These are phyloP conservation scores for Conus ventricosus DNA, from an alignment of 1,140 invertebrate species.

Conservation along the genomic window DNA sequence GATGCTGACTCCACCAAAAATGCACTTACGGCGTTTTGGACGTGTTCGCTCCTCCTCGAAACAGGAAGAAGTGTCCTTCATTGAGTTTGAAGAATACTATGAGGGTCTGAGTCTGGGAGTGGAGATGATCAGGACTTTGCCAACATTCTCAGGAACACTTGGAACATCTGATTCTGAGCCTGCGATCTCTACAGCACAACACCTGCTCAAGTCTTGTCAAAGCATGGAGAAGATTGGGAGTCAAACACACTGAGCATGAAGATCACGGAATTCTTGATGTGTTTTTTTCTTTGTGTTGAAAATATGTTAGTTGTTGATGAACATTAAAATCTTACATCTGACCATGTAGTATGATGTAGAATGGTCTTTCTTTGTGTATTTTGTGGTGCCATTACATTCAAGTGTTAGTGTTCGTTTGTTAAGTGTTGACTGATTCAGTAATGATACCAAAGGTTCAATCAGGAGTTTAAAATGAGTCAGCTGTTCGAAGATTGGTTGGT, in stretches of 20 bases:
- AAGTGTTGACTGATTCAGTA: too few species aligned
- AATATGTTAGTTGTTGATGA: too few species aligned
- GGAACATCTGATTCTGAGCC: conserved; percentile 55
- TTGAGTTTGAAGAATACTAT: conserved; percentile 74
- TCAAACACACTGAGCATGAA: not conserved
- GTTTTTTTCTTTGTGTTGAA: too few species aligned
- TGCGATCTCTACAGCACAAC: not conserved
- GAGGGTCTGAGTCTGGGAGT: conserved; percentile 72
- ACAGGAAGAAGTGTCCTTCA: conserved; percentile 65
- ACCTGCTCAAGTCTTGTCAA: not conserved
- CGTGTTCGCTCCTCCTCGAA: conserved; percentile 53
- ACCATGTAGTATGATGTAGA: too few species aligned
- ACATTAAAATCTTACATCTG: too few species aligned
- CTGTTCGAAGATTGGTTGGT: too few species aligned
- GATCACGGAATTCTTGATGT: too few species aligned
- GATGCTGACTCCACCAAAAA: conserved; percentile 44
- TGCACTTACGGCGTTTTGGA: conserved; percentile 66
- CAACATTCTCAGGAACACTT: conserved; percentile 71
- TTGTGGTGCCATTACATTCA: too few species aligned
- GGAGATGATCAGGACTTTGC: conserved; percentile 69
- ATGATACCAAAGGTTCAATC: too few species aligned
- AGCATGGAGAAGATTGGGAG: not conserved
- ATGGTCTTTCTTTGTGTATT: too few species aligned
- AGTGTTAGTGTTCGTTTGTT: too few species aligned
- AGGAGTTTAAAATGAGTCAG: too few species aligned